These are phyloP conservation scores for Crambe crambe DNA, from an alignment of 37 sponge, comb jelly and placozoan species.

Conservation along the genomic window DNA sequence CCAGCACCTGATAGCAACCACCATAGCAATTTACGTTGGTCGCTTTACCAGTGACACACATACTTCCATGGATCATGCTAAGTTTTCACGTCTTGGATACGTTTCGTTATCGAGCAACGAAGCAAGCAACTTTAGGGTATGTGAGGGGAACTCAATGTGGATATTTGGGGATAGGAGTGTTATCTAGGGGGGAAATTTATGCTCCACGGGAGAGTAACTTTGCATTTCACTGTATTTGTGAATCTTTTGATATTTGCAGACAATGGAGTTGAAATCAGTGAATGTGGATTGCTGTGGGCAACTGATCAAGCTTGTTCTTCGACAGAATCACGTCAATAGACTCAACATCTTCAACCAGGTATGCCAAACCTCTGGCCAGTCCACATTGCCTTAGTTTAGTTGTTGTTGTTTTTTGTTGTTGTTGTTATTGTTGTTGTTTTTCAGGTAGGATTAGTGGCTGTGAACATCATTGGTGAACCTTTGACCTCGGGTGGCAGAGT, in stretches of 20 bases:
- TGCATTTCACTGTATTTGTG: not conserved
- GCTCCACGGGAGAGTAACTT: not conserved
- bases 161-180: not conserved
- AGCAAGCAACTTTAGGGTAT: slow-evolving; percentile 49
- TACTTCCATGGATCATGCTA: not conserved
- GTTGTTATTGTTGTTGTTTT: not conserved
- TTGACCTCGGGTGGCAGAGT: not conserved
- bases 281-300: slow-evolving; percentile 63
- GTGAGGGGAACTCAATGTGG: no score
- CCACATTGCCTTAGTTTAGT: no score
- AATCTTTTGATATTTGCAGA: no score
- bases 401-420: not conserved
- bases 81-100: slow-evolving; percentile 48
- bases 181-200: not conserved
- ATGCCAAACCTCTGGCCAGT: no score
- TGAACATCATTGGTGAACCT: slow-evolving; percentile 72
- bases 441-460: slow-evolving; percentile 80
- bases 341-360: slow-evolving; percentile 90
- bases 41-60: not conserved
- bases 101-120: slow-evolving; percentile 61
- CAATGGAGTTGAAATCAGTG: slow-evolving; percentile 85
- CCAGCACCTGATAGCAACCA: slow-evolving; percentile 76
- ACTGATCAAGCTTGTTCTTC: slow-evolving; percentile 64
- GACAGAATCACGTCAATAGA: slow-evolving; percentile 84
- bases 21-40: slow-evolving; percentile 52